Conservation (phyloP, 1,140 invertebrate species). For the Spodoptera litura region DNA sequence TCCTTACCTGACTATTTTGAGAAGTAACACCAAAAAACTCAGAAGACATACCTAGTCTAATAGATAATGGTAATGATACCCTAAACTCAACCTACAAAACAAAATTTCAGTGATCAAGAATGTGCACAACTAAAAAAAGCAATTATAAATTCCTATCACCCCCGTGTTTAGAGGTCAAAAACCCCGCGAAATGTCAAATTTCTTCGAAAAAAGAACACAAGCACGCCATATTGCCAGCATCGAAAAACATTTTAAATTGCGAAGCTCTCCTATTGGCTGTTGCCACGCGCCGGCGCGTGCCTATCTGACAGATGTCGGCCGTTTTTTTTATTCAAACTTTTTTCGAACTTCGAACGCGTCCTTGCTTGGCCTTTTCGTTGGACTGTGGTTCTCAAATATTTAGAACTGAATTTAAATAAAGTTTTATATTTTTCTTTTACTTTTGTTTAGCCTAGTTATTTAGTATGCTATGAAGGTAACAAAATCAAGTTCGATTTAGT, state of each 20-base stretch:
- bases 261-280: conserved; percentile 35
- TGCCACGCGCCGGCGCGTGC: conserved; percentile 49
- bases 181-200: no score
- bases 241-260: background rate
- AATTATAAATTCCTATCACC: no score
- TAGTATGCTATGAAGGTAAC: no score
- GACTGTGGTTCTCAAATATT: background rate
- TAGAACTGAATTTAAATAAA: background rate
- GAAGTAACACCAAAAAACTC: no score
- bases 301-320: conserved; percentile 40
- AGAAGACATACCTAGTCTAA: no score
- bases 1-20: no score
- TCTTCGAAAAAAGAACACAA: background rate
- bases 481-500: no score
- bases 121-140: background rate
- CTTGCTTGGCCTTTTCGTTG: conserved; percentile 41
- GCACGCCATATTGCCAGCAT: conserved; percentile 4
- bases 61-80: no score
- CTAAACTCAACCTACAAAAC: no score
- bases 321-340: conserved; percentile 29
- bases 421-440: no score
- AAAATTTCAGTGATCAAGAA: background rate
- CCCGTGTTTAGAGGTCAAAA: no score
- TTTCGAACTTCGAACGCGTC: conserved; percentile 20
- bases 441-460: no score